Base-by-base conservation (phyloP, 2,888 invertebrate genomes). In the Watsonalla binaria region DNA sequence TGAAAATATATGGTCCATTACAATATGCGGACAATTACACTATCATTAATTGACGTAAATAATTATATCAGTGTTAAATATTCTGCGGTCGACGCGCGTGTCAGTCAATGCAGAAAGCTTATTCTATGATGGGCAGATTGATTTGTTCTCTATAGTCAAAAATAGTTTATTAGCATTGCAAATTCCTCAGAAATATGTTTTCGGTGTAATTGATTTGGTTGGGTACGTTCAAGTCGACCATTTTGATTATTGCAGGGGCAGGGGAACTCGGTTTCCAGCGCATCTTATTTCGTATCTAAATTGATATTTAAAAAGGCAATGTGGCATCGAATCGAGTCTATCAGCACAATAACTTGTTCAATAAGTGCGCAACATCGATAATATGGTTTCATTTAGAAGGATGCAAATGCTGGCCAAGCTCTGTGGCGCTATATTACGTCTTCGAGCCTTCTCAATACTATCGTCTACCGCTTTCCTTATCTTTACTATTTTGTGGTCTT, bases 351-450 rank as follows among this genome's bases (percentile, higher is more conserved):
- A 78, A 76, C 68, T 78, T 63, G 64, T 70, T 68, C 75, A 78
- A 74, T 72, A 78, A 80, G 72, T 72, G 70, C 72, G 70, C 75
- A 77, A 79, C 72, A 78, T 78, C 74, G 78, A 78, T 82, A 84
- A 80, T 69, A 73, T 70, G 73, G 70, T 76, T 76, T 78, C 75
- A 8, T 8, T 74, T 76, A 76, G 6, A 49, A 35, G 46, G 6
- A 14, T 15, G 15, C 49, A 51, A 45, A 51, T 51, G 42, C n/a
- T 33, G 37, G 37, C 37, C 37, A 37, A 6, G 8, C 37, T 37
- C 37, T 5, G 37, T 37, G 0, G 37, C 37, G 8, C 8, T 37
- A 37, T 37, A 37, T 37, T 7, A 5, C 8, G 37, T 37, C 7
- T 24, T 24, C 24, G 24, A 24, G 24, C 24, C 24, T 24, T 24